phyloP scores from a whole-genome alignment of 1,140 invertebrate genomes.

The Drosophila mayri region DNA sequence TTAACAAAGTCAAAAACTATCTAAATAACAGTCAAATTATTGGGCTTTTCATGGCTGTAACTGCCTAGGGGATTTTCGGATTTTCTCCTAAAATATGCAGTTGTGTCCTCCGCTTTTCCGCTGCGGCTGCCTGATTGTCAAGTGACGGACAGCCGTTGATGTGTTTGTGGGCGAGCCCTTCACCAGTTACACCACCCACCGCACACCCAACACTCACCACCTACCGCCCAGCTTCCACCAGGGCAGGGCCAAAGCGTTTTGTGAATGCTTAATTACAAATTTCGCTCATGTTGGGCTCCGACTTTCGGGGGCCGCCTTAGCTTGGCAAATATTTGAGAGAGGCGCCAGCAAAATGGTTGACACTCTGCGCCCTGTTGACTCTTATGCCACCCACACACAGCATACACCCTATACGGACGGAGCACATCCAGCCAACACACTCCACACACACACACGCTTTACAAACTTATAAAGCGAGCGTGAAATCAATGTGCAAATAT shows the following conservation, averaged over 20 bases:
- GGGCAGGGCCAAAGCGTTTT: conserved; percentile 49
- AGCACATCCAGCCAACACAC: conserved; percentile 12
- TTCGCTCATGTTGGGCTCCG: conserved; percentile 38
- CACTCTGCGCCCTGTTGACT: conserved; percentile 29
- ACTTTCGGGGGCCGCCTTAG: conserved; percentile 35
- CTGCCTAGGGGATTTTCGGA: background rate
- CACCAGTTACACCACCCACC: background rate
- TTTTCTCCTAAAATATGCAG: conserved; percentile 54
- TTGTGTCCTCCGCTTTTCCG: conserved; percentile 9
- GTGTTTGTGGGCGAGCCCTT: conserved; percentile 37
- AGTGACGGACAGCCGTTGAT: conserved; percentile 47
- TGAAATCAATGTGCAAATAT: conserved; percentile 51
- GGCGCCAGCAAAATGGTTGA: conserved; percentile 34
- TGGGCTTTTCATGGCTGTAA: no score
- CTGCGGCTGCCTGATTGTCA: conserved; percentile 40
- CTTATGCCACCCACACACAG: conserved; percentile 6
- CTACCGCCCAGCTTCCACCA: background rate
- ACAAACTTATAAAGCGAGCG: conserved; percentile 17
- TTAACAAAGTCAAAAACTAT: background rate
- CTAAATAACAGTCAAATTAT: background rate
- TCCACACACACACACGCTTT: conserved; percentile 9
- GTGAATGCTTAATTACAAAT: conserved; percentile 79
- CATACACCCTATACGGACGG: background rate
- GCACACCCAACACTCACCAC: no score
- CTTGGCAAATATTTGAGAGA: conserved; percentile 45